These are phyloP conservation scores for Pollicipes pollicipes DNA, from an alignment of 1,140 invertebrate genomes.

Conservation along the genomic window DNA sequence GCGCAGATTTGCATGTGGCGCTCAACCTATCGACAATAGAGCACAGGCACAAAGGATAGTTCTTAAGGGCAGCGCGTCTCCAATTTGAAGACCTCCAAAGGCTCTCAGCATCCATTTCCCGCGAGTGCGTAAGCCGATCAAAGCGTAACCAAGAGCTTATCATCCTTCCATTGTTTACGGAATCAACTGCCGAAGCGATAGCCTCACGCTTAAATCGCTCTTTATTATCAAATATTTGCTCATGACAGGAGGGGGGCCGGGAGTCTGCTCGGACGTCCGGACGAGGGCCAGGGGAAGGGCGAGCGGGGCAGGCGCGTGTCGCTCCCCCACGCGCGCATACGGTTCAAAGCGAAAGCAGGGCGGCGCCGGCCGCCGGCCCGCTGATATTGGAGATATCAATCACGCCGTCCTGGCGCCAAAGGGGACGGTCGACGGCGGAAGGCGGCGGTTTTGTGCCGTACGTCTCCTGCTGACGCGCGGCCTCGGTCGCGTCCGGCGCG, in stretches of 20 bases:
- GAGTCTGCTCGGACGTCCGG: no score
- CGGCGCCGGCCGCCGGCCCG: no score
- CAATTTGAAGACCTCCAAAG: not conserved
- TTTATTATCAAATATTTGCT: conserved; percentile 1
- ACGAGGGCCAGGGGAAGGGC: no score
- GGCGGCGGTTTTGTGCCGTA: no score
- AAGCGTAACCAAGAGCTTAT: not conserved
- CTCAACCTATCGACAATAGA: not conserved
- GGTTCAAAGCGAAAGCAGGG: not conserved
- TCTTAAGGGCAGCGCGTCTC: not conserved
- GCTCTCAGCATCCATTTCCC: not conserved
- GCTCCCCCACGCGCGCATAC: not conserved
- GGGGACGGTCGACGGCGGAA: no score
- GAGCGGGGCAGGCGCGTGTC: not conserved
- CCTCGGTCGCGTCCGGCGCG: no score
- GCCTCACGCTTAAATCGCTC: not conserved
- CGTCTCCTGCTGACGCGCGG: no score
- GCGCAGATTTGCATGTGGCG: not conserved
- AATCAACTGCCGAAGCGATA: not conserved
- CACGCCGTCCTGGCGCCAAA: not conserved
- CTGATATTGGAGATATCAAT: not conserved
- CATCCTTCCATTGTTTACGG: not conserved
- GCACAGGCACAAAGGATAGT: not conserved
- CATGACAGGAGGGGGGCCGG: not conserved
- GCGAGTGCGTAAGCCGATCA: not conserved